A percentile compares a stretch with the other conserved stretches of the same genome.
Conservation (phyloP, 2,797 vertebrate genomes). For the Mareca strepera region DNA sequence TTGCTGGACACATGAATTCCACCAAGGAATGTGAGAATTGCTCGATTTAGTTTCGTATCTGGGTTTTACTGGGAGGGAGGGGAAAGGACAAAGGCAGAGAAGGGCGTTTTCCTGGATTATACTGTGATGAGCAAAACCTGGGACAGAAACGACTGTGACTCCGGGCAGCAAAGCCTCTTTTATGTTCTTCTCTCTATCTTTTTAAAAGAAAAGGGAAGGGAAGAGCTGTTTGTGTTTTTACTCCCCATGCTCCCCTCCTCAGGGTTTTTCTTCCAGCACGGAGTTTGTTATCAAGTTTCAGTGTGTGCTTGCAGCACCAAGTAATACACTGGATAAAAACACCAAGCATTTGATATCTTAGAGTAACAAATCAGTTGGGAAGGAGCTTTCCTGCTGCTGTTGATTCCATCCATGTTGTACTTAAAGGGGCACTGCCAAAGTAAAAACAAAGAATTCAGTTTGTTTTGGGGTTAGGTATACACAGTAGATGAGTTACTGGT, state of each 20-base stretch:
- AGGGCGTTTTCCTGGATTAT: slow-evolving; percentile 7
- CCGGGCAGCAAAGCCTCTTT: background rate
- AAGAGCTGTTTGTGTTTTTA: slow-evolving; percentile 3
- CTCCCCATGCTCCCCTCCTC: background rate
- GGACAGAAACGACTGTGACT: background rate
- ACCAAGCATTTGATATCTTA: slow-evolving; percentile 42
- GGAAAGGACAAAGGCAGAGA: background rate
- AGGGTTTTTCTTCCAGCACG: slow-evolving; percentile 24
- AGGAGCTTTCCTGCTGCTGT: background rate
- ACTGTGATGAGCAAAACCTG: background rate
- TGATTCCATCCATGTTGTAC: slow-evolving; percentile 4
- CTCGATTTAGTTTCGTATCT: background rate
- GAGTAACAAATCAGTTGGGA: slow-evolving; percentile 38
- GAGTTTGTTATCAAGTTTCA: slow-evolving; percentile 38
- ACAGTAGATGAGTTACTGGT: background rate
- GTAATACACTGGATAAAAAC: background rate
- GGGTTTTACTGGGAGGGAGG: background rate
- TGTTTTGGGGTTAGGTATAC: background rate
- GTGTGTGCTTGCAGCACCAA: background rate
- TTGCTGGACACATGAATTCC: background rate
- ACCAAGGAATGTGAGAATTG: background rate
- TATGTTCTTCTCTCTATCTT: background rate
- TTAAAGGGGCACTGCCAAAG: background rate
- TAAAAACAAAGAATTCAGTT: background rate
- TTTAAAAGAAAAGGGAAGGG: background rate